Percentiles rank a stretch among this genome's conserved stretches.
These are phyloP conservation scores for Upupa epops DNA, from an alignment of 2,113 vertebrate genomes.

Conservation along the genomic window DNA sequence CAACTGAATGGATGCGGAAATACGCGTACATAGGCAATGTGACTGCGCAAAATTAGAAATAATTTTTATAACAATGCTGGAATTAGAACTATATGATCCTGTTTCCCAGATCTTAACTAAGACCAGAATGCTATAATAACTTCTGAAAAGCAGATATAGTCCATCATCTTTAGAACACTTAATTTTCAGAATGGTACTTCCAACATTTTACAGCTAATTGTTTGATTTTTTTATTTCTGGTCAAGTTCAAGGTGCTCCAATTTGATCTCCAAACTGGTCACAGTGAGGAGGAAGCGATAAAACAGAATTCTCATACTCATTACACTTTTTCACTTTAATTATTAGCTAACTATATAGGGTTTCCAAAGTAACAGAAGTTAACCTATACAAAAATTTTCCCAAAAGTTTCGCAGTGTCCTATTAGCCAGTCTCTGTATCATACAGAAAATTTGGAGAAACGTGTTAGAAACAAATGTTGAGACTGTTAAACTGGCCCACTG, in stretches of 20 bases:
- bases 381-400: conserved; percentile 15
- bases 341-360: conserved; percentile 36
- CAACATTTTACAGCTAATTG: conserved; percentile 6
- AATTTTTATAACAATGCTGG: conserved; percentile 38
- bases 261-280: conserved; percentile 28
- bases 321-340: neutral
- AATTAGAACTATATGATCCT: conserved; percentile 63
- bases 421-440: conserved; percentile 49
- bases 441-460: conserved; percentile 44
- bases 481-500: conserved; percentile 63
- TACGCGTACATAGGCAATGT: conserved; percentile 32
- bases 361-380: conserved; percentile 38
- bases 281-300: conserved; percentile 46
- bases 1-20: conserved; percentile 39
- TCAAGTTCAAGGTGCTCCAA: conserved; percentile 39
- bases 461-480: conserved; percentile 48
- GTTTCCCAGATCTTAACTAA: conserved; percentile 53
- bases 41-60: conserved; percentile 40
- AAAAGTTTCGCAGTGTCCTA: conserved; percentile 53
- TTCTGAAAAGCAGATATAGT: neutral
- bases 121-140: conserved; percentile 41
- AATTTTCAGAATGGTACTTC: conserved; percentile 24
- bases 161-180: neutral
- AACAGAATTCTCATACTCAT: conserved; percentile 10
- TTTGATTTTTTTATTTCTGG: neutral